These are phyloP conservation scores for Anser brachyrhynchus DNA, from an alignment of 2,113 vertebrate genomes.

Conservation along the genomic window DNA sequence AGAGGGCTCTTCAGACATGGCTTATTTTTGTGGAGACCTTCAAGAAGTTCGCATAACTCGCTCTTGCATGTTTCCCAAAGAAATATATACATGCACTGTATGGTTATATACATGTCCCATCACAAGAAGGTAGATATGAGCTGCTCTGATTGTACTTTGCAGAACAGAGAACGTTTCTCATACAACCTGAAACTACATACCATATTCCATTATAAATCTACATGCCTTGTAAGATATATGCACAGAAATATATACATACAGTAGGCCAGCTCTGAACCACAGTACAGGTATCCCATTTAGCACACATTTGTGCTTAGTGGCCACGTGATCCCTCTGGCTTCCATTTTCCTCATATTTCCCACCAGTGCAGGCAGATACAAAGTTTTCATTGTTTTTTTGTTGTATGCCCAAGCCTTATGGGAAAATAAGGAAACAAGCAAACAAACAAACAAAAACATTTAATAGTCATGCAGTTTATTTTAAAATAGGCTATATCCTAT, in stretches of 20 bases:
- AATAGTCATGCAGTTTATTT: not conserved
- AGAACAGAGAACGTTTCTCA: not conserved
- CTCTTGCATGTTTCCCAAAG: not conserved
- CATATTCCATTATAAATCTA: rapidly evolving
- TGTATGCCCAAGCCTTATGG: not conserved
- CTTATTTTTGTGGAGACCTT: not conserved
- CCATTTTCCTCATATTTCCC: not conserved
- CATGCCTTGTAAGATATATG: not conserved
- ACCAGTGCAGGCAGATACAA: not conserved
- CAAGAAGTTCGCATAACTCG: not conserved
- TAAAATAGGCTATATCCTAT: not conserved
- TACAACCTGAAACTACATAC: not conserved
- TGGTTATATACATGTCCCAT: not conserved
- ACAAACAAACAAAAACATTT: not conserved
- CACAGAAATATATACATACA: not conserved
- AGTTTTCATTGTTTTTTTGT: not conserved
- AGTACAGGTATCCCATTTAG: not conserved
- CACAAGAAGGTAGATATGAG: rapidly evolving
- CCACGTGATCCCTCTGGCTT: not conserved
- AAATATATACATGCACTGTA: not conserved
- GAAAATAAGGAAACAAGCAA: not conserved
- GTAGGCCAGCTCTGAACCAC: not conserved
- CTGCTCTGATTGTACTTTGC: not conserved
- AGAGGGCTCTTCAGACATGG: not conserved
- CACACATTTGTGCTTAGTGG: not conserved